phyloP scores from a whole-genome alignment of 2,797 vertebrate species.

The Scarus forsteni region DNA sequence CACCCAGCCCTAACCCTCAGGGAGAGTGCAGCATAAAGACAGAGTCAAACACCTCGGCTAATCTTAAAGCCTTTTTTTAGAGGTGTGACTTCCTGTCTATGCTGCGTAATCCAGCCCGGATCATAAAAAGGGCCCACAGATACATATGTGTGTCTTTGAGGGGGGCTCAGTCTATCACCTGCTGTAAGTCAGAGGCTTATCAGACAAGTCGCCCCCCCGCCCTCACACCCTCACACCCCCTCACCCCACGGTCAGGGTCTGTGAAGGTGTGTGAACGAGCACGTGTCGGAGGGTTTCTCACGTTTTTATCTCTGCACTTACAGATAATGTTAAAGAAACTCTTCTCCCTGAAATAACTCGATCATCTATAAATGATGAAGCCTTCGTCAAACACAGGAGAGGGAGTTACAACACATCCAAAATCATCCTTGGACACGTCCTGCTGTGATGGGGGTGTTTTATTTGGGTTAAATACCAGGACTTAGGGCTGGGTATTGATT shows the following conservation, averaged over 20 bases:
- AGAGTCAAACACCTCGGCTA: conserved; percentile 32
- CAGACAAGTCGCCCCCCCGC: conserved; percentile 22
- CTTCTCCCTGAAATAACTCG: no score
- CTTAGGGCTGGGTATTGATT: no score
- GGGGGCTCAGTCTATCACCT: conserved; percentile 19
- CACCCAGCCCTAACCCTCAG: no score
- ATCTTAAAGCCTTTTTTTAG: conserved; percentile 71
- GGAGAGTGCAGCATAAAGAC: conserved; percentile 36
- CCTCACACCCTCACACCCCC: background rate
- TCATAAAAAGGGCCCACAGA: conserved; percentile 38
- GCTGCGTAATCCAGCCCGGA: conserved; percentile 53
- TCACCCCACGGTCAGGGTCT: conserved; percentile 14
- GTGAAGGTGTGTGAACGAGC: background rate
- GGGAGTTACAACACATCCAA: no score
- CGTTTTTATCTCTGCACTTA: background rate
- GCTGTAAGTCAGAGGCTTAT: conserved; percentile 41
- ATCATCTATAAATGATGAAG: no score
- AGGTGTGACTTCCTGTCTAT: conserved; percentile 79
- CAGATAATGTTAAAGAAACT: background rate
- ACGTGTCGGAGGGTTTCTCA: background rate
- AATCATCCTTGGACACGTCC: no score
- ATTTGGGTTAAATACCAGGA: no score
- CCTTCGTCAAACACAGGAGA: no score
- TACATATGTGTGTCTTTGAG: conserved; percentile 33
- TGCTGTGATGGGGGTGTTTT: no score